Conservation (phyloP, 2,113 vertebrate genomes). For the Callorhinus ursinus region DNA sequence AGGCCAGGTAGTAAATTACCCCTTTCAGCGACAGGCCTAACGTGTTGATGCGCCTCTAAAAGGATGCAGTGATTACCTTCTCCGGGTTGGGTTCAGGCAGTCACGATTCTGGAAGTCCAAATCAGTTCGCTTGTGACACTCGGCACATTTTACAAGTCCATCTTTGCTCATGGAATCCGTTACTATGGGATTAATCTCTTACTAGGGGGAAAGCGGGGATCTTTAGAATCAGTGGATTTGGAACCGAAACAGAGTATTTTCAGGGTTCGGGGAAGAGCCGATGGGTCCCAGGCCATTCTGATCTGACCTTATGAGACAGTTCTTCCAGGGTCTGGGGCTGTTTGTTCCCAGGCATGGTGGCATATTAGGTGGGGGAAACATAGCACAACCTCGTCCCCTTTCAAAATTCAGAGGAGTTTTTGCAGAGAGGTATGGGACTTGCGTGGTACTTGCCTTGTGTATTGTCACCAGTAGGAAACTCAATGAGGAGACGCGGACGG, state of each 20-base stretch:
- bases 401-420: background rate
- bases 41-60: background rate
- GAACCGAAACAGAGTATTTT: background rate
- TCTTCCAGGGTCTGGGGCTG: background rate
- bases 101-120: background rate
- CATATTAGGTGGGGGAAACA: background rate
- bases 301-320: background rate
- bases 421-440: background rate
- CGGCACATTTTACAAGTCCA: background rate
- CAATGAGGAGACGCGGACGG: rapidly evolving
- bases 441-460: background rate
- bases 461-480: background rate
- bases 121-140: background rate
- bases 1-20: background rate
- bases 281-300: background rate
- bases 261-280: background rate
- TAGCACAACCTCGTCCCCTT: background rate
- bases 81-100: background rate
- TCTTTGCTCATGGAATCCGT: background rate
- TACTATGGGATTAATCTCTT: background rate
- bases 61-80: background rate
- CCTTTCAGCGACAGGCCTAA: background rate
- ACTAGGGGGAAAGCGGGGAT: background rate
- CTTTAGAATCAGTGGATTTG: background rate
- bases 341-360: background rate